phyloP scores from a whole-genome alignment of 2,888 invertebrate species.

The Perdita meconis region DNA sequence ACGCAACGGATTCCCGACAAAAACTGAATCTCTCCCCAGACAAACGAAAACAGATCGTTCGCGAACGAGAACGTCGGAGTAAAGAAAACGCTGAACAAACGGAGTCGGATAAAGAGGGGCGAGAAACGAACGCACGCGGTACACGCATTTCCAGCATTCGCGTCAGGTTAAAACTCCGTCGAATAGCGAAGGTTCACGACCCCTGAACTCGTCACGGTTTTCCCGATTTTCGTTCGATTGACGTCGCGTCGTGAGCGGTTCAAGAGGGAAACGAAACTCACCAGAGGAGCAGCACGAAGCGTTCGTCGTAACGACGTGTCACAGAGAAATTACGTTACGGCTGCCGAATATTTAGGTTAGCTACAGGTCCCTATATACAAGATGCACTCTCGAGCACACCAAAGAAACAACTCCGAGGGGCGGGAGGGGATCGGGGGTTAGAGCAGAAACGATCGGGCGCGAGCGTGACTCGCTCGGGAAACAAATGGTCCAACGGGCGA shows the following conservation, averaged over 20 bases:
- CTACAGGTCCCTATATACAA: slow-evolving; percentile 39
- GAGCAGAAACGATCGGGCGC: slow-evolving; percentile 32
- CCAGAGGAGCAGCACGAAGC: slow-evolving; percentile 46
- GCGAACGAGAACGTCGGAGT: neutral
- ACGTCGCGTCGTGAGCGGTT: neutral
- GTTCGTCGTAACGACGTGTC: slow-evolving; percentile 71
- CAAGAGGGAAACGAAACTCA: slow-evolving; percentile 30
- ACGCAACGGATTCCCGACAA: neutral
- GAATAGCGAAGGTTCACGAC: neutral
- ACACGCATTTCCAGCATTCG: slow-evolving; percentile 24
- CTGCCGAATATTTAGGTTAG: slow-evolving; percentile 73
- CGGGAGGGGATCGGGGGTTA: slow-evolving; percentile 19
- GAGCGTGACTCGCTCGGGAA: slow-evolving; percentile 30
- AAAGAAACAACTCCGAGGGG: slow-evolving; percentile 22
- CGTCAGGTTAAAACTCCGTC: slow-evolving; percentile 37
- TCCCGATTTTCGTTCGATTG: neutral
- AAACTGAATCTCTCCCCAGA: neutral
- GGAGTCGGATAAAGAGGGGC: neutral
- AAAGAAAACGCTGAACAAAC: neutral
- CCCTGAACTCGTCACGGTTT: neutral
- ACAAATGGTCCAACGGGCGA: slow-evolving; percentile 20
- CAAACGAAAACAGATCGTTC: no score
- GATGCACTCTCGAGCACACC: slow-evolving; percentile 56
- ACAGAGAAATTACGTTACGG: slow-evolving; percentile 70
- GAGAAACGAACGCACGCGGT: slow-evolving; percentile 42